Evolutionary conservation across 2,113 vertebrate genomes (phyloP).

Genomic region (Thinocorus orbignyianus): DNA sequence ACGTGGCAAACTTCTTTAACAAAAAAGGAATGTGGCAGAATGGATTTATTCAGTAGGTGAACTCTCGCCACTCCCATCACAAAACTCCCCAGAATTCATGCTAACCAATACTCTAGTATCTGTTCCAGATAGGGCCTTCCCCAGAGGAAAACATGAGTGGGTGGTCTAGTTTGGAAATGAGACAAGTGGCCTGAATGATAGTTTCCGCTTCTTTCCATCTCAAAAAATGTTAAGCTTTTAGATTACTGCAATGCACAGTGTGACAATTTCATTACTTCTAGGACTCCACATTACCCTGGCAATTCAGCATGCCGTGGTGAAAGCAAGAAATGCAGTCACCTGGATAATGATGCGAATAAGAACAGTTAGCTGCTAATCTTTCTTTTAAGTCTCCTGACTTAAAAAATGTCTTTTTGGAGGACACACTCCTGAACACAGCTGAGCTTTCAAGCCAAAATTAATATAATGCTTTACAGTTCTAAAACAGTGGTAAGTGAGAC

Average conservation of each 20-base stretch:
- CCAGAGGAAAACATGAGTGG: conserved; percentile 31
- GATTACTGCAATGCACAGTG: neutral
- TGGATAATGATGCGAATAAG: neutral
- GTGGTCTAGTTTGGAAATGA: conserved; percentile 57
- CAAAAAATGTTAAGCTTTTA: neutral
- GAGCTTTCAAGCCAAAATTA: neutral
- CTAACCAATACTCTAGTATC: conserved; percentile 30
- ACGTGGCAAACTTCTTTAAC: neutral
- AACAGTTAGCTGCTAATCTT: neutral
- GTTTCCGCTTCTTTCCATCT: neutral
- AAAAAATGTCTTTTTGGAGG: neutral
- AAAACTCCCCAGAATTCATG: conserved; percentile 34
- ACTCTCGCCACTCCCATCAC: neutral
- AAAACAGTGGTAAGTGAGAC: neutral
- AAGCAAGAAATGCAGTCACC: conserved; percentile 6
- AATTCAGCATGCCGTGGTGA: neutral
- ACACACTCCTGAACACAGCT: neutral
- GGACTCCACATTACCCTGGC: neutral
- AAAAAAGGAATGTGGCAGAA: neutral
- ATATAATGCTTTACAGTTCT: neutral
- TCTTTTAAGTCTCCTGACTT: neutral
- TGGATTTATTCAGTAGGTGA: conserved; percentile 31
- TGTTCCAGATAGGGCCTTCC: conserved; percentile 60
- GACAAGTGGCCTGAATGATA: neutral
- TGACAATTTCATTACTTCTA: neutral